Evolutionary conservation across 2,113 vertebrate genomes (phyloP).

Genomic region (Paradoxurus hermaphroditus): DNA sequence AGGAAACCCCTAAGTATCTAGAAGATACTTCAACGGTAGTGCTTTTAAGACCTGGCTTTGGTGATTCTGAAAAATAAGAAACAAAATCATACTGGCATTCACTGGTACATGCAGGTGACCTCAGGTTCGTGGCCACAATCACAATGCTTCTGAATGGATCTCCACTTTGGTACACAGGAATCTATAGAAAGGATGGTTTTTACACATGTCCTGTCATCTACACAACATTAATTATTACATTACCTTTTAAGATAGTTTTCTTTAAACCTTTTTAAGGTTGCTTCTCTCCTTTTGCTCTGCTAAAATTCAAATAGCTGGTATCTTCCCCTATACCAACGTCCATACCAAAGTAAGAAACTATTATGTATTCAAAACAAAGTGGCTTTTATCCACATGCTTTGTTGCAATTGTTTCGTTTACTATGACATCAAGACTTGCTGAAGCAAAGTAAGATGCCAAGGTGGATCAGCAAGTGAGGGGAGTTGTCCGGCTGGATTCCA

Average conservation of each 20-base stretch:
- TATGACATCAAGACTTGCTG: background rate
- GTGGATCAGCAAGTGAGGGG: background rate
- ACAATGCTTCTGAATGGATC: background rate
- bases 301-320: slow-evolving; percentile 89
- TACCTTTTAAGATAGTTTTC: background rate
- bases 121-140: background rate
- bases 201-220: background rate
- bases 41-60: background rate
- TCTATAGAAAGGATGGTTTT: background rate
- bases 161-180: background rate
- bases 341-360: background rate
- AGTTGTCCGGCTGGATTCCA: background rate
- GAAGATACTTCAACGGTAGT: background rate
- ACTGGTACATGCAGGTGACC: background rate
- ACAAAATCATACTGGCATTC: slow-evolving; percentile 12
- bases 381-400: background rate
- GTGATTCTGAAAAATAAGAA: slow-evolving; percentile 24
- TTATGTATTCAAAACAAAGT: background rate
- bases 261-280: slow-evolving; percentile 17
- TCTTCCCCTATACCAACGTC: slow-evolving; percentile 60
- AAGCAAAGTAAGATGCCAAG: slow-evolving; percentile 13
- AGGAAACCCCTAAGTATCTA: background rate
- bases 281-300: slow-evolving; percentile 76
- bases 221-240: background rate
- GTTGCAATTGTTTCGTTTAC: background rate